phyloP scores from a whole-genome alignment of 1,140 invertebrate genomes.

The Triops cancriformis region DNA sequence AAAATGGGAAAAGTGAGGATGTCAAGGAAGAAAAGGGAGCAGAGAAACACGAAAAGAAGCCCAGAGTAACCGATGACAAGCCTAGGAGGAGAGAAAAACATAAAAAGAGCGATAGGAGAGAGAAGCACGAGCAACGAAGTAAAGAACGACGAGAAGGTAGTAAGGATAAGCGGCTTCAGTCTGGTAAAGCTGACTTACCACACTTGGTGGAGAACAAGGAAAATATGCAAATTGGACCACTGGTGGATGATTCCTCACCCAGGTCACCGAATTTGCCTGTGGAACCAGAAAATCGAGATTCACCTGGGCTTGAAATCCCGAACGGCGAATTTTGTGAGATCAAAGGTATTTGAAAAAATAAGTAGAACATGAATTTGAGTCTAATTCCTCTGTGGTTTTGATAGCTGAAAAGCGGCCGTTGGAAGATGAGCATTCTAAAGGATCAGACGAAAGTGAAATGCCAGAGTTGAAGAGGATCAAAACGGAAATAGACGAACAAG shows the following conservation, averaged over 20 bases:
- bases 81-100: slow-evolving; percentile 24
- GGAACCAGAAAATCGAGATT: not conserved
- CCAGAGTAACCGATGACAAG: slow-evolving; percentile 22
- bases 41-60: slow-evolving; percentile 21
- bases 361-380: not conserved
- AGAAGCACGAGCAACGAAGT: slow-evolving; percentile 18
- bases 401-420: not conserved
- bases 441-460: not conserved
- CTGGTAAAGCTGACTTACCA: not conserved
- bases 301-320: not conserved
- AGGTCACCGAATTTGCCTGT: not conserved
- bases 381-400: not conserved
- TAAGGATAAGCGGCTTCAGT: not conserved
- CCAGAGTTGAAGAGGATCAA: not conserved
- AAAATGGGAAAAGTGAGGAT: slow-evolving; percentile 11
- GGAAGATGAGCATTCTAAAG: not conserved
- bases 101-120: slow-evolving; percentile 11
- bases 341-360: not conserved
- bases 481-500: not conserved
- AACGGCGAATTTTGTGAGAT: not conserved
- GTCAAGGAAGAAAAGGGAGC: slow-evolving; percentile 21
- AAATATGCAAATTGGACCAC: not conserved
- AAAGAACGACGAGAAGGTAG: slow-evolving; percentile 8
- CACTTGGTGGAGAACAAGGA: not conserved
- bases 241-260: not conserved